These are phyloP conservation scores for Molanna angustata DNA, from an alignment of 2,888 invertebrate species.

Conservation along the genomic window DNA sequence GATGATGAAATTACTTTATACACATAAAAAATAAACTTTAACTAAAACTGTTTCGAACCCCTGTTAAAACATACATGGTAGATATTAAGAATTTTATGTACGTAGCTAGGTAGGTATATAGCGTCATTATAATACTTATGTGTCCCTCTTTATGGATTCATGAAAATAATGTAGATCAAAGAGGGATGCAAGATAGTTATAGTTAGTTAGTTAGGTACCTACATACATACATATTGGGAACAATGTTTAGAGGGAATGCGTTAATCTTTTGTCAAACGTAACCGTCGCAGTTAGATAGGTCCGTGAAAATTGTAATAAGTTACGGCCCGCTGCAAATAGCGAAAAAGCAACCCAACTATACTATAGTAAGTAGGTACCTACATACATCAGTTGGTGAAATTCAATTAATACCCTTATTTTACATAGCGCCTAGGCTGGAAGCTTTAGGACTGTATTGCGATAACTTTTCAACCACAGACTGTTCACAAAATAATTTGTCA, in stretches of 20 bases:
- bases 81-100: background rate
- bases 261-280: conserved; percentile 33
- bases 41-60: background rate
- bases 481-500: background rate
- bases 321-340: conserved; percentile 33
- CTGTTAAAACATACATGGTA: background rate
- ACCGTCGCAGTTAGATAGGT: conserved; percentile 32
- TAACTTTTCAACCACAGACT: background rate
- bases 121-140: background rate
- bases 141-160: background rate
- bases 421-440: too few species aligned
- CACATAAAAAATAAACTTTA: too few species aligned
- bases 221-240: too few species aligned
- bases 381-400: conserved; percentile 21
- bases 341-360: too few species aligned
- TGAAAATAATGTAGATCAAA: conserved; percentile 1
- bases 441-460: too few species aligned
- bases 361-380: background rate
- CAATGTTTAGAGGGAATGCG: conserved; percentile 24
- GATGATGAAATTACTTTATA: too few species aligned
- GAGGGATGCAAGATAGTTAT: conserved; percentile 9
- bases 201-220: too few species aligned
- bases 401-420: conserved; percentile 23
- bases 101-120: too few species aligned
- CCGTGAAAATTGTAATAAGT: conserved; percentile 31